phyloP scores from a whole-genome alignment of 2,888 invertebrate species.

The Lithophane socia region DNA sequence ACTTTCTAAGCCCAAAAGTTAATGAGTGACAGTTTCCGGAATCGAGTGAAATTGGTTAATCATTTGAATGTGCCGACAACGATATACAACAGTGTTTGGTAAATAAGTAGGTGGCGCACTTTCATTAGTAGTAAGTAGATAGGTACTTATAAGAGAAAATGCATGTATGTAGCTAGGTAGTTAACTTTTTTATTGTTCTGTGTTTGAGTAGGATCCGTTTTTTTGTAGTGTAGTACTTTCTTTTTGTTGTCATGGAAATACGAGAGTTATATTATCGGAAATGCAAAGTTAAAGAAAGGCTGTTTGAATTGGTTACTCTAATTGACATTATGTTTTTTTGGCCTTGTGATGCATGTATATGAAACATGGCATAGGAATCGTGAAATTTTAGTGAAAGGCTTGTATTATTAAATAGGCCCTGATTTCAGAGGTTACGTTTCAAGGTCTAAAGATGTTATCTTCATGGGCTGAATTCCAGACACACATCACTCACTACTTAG shows the following conservation, averaged over 20 bases:
- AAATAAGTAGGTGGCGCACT: conserved; percentile 60
- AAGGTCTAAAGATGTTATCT: too few species aligned
- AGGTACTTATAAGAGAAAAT: conserved; percentile 55
- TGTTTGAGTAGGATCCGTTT: conserved; percentile 14
- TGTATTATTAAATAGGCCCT: too few species aligned
- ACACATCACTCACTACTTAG: not conserved
- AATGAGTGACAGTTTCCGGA: conserved; percentile 57
- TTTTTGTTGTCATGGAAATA: conserved; percentile 20
- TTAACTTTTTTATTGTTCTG: conserved; percentile 31
- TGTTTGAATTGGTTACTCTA: too few species aligned
- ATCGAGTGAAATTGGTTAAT: conserved; percentile 69
- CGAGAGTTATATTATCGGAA: not conserved
- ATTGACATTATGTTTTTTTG: too few species aligned
- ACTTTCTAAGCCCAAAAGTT: conserved; percentile 71
- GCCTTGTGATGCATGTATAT: too few species aligned
- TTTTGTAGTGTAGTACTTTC: conserved; percentile 25
- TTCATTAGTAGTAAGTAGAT: conserved; percentile 57
- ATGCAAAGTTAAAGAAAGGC: too few species aligned
- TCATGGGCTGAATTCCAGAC: not conserved
- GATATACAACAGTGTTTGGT: conserved; percentile 35
- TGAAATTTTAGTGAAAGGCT: too few species aligned
- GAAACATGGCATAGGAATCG: too few species aligned
- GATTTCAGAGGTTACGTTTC: too few species aligned
- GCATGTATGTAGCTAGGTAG: not conserved
- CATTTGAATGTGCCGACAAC: conserved; percentile 33